Conservation (phyloP, 2,888 invertebrate species). For the Aricia artaxerxes region DNA sequence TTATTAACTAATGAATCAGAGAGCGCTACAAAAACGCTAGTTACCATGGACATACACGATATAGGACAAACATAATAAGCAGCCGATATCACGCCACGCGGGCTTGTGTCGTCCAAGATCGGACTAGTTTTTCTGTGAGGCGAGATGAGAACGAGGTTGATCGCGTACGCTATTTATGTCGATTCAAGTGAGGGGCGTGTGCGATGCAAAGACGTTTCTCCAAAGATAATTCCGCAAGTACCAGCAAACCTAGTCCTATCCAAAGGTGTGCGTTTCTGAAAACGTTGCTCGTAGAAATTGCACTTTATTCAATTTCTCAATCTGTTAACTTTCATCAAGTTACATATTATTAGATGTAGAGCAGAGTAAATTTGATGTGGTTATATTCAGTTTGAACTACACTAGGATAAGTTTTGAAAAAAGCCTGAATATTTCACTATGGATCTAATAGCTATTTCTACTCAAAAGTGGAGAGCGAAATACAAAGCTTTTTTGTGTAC, state of each 20-base stretch:
- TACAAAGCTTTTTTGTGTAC: not conserved
- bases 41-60: constrained; percentile 47
- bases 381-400: too few relatives aligned
- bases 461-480: not conserved
- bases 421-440: too few relatives aligned
- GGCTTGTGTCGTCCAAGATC: constrained; percentile 56
- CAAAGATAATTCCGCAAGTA: constrained; percentile 31
- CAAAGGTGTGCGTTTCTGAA: not conserved
- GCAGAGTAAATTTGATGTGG: not conserved
- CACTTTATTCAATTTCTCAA: constrained; percentile 10
- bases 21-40: not conserved
- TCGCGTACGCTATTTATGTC: constrained; percentile 48
- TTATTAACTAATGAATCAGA: constrained; percentile 18
- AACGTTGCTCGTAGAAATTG: constrained; percentile 10
- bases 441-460: too few relatives aligned
- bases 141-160: constrained; percentile 64
- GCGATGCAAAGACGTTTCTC: constrained; percentile 34
- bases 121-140: constrained; percentile 70
- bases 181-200: constrained; percentile 42
- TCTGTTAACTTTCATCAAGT: not conserved
- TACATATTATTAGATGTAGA: not conserved
- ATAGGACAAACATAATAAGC: constrained; percentile 69
- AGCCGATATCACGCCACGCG: constrained; percentile 35
- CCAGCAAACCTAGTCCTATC: not conserved
- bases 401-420: too few relatives aligned